Evolutionary conservation across 2,113 vertebrate species (phyloP).

Genomic region (Alosa alosa): DNA sequence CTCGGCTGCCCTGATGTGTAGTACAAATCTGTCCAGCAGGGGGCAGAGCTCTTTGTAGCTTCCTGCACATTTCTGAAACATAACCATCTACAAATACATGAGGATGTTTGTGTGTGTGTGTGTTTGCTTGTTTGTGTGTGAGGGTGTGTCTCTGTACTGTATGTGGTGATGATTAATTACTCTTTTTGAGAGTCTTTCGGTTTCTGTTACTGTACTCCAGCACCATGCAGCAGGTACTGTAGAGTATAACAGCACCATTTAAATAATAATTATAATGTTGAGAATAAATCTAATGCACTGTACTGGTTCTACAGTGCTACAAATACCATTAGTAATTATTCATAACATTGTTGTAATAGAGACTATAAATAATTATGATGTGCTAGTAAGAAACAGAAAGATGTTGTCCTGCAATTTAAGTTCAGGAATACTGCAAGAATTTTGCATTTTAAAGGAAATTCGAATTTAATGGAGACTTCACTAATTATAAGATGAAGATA

Average conservation of each 20-base stretch:
- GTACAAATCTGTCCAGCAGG: slow-evolving; percentile 72
- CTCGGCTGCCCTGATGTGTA: slow-evolving; percentile 33
- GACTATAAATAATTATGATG: background rate
- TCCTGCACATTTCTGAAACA: background rate
- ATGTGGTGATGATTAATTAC: background rate
- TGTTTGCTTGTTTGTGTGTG: background rate
- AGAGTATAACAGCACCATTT: background rate
- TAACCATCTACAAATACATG: background rate
- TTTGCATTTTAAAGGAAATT: background rate
- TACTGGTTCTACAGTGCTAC: background rate
- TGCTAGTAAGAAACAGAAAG: background rate
- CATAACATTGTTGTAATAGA: background rate
- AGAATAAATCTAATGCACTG: background rate
- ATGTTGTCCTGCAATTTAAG: background rate
- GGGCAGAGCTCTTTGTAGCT: slow-evolving; percentile 67
- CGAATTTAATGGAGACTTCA: background rate
- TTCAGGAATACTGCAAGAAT: background rate
- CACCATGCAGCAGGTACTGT: background rate
- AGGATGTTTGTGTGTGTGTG: background rate
- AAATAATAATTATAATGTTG: background rate
- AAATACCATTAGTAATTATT: background rate
- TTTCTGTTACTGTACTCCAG: no score
- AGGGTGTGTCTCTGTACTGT: background rate
- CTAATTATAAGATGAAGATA: background rate
- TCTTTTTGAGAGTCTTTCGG: background rate